Evolutionary conservation across 2,113 vertebrate genomes (phyloP), one percentile per base, ranked within the genome.

Genomic region (Ornithorhynchus anatinus): DNA sequence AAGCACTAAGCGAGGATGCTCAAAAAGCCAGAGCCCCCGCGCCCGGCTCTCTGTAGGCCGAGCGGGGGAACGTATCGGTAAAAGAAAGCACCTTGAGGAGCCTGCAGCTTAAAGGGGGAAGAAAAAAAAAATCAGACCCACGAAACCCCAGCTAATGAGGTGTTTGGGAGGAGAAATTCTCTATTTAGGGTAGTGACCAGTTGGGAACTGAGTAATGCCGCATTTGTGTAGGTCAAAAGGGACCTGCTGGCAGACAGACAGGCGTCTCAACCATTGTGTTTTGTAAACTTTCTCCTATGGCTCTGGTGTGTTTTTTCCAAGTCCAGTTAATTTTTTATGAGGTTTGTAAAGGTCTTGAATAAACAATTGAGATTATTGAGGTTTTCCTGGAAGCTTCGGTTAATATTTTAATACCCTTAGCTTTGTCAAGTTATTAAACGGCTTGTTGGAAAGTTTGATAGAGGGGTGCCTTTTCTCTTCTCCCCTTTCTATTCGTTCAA

Each of bases 301-400:
- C n/a, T 57, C n/a, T 31, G 0, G 0, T 77, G 64, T 70, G 23
- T 68, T 44, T 45, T 13, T 19, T 40, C 52, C 77, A 74, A 74
- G 79, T 43, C 50, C 66, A 64, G 65, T 72, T 86, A 62, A 42
- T 65, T 80, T 86, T 85, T 84, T 56, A 36, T 79, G 83, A 77
- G 62, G 51, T 84, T 85, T 86, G 36, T 70, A 61, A 78, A 84
- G 75, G 27, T 63, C 72, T 73, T 45, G 5, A 74, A 50, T 57
- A 71, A 58, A 47, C 4, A 25, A 77, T 61, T 47, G 68, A 27
- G 43, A 51, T 82, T 60, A 4, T 33, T n/a, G 70, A 79, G 75
- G 53, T 50, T 75, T 72, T 81, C 31, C 75, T 77, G 79, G 79
- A 77, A 60, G 44, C 48, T 69, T 72, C 63, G 37, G 0, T 7